Conservation (phyloP, 2,797 vertebrate species). For the Phalloptychus januarius region DNA sequence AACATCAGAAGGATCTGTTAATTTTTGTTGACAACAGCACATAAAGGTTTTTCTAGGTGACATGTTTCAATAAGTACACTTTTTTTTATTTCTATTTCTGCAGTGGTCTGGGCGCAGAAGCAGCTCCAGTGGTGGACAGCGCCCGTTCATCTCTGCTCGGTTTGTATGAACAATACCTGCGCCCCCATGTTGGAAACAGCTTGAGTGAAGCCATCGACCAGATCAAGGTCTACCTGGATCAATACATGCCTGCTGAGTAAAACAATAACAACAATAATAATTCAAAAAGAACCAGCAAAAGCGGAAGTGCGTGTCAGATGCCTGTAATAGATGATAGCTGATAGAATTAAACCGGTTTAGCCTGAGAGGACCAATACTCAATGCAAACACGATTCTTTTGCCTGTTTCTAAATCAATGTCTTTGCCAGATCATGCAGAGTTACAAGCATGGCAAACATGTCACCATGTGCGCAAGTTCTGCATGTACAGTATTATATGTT, state of each 20-base stretch:
- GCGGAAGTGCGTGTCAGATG: conserved; percentile 25
- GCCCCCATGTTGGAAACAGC: conserved; percentile 49
- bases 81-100: conserved; percentile 12
- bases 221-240: conserved; percentile 65
- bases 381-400: conserved; percentile 52
- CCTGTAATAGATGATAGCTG: conserved; percentile 49
- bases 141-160: conserved; percentile 62
- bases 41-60: background rate
- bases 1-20: background rate
- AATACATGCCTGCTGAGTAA: conserved; percentile 60
- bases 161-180: conserved; percentile 63
- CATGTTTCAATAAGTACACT: background rate
- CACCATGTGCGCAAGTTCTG: conserved; percentile 63
- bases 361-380: conserved; percentile 52
- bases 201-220: conserved; percentile 56
- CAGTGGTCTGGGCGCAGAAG: conserved; percentile 63
- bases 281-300: conserved; percentile 28
- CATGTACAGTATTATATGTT: conserved; percentile 75
- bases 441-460: conserved; percentile 46
- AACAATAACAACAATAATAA: background rate
- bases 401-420: conserved; percentile 41
- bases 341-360: conserved; percentile 56
- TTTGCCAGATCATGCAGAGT: conserved; percentile 42
- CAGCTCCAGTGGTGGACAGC: conserved; percentile 58
- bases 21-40: background rate